Percentiles rank a stretch among this genome's conserved stretches.
Conservation (phyloP, 2,888 invertebrate genomes). For the Parnassius mnemosyne region DNA sequence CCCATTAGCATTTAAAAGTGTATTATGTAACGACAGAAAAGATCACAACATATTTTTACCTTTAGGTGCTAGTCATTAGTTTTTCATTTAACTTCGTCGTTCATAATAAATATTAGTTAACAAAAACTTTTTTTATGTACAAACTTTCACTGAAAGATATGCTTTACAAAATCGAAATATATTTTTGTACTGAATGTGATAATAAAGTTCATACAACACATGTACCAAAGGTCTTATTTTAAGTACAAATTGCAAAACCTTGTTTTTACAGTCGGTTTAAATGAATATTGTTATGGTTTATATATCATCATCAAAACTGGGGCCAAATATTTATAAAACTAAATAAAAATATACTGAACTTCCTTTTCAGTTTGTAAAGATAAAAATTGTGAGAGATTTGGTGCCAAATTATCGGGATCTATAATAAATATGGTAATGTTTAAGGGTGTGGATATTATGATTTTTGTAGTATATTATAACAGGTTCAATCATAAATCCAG, state of each 20-base stretch:
- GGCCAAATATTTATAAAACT: constrained; percentile 20
- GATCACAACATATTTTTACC: constrained; percentile 28
- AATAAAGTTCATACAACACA: constrained; percentile 3
- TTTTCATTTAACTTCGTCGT: constrained; percentile 27
- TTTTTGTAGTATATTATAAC: too few relatives aligned
- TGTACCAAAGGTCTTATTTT: constrained; percentile 12
- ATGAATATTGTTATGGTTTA: constrained; percentile 17
- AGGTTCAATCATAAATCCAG: too few relatives aligned
- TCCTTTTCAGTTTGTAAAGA: too few relatives aligned
- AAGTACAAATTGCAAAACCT: constrained; percentile 12
- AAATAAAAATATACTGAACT: too few relatives aligned
- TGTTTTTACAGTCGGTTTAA: constrained; percentile 12
- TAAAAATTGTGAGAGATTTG: constrained; percentile 8
- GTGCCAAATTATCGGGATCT: constrained; percentile 17
- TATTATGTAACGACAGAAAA: background rate
- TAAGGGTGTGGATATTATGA: too few relatives aligned
- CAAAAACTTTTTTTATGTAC: constrained; percentile 4
- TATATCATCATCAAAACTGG: constrained; percentile 9
- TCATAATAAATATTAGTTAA: constrained; percentile 19
- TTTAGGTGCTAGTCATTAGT: constrained; percentile 47
- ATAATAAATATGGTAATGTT: too few relatives aligned
- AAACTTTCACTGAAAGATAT: constrained; percentile 9
- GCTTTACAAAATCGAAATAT: constrained; percentile 4
- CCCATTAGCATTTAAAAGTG: background rate
- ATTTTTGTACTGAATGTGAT: constrained; percentile 17